Conservation (phyloP, 2,113 vertebrate genomes). For the Polypterus senegalus region DNA sequence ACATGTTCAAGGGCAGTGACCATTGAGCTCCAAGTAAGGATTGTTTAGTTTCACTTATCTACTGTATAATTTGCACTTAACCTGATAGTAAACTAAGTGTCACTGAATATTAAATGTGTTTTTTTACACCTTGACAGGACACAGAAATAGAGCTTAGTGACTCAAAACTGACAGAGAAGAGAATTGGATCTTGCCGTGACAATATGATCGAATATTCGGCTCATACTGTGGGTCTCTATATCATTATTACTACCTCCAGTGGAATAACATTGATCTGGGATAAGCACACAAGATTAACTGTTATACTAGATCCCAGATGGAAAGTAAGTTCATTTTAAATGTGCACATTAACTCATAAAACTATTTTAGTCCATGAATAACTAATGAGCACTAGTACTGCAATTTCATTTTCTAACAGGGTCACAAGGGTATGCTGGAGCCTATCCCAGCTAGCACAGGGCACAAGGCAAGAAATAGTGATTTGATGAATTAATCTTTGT, state of each 20-base stretch:
- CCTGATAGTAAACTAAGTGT: background rate
- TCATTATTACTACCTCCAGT: conserved; percentile 25
- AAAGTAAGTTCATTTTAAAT: conserved; percentile 22
- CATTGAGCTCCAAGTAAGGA: conserved; percentile 25
- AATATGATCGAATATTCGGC: conserved; percentile 21
- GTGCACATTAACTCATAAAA: no score
- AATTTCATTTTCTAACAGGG: no score
- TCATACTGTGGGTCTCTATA: conserved; percentile 31
- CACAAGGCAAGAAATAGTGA: no score
- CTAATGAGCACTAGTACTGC: no score
- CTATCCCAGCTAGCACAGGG: no score
- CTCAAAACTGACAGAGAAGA: conserved; percentile 28
- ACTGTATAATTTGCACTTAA: background rate
- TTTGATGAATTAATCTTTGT: no score
- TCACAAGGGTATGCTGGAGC: no score
- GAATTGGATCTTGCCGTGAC: conserved; percentile 16
- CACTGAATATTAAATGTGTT: background rate
- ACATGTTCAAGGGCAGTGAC: conserved; percentile 38
- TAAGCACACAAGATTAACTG: conserved; percentile 32
- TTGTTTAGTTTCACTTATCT: background rate
- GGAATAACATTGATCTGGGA: conserved; percentile 38
- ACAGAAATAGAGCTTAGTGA: conserved; percentile 35
- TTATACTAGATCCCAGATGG: conserved; percentile 29
- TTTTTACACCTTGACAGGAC: conserved; percentile 20
- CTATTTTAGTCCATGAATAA: no score